Evolutionary conservation across 2,113 vertebrate genomes (phyloP), one percentile per base, ranked within the genome.

Genomic region (Mirza zaza): DNA sequence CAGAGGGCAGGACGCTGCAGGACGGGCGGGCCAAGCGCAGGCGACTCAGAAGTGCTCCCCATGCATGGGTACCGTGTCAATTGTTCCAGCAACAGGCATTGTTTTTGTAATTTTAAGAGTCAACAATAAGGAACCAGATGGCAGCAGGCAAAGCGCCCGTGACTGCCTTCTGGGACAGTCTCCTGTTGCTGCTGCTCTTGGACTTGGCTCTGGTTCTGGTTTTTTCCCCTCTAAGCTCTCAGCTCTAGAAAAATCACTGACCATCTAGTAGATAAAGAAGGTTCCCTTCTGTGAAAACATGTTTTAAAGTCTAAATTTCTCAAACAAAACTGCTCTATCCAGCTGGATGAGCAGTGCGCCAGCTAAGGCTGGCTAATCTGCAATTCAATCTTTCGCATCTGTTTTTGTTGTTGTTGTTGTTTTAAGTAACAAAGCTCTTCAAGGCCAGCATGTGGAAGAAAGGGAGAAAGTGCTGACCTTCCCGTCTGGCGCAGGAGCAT

Each of bases 271-370:
- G 50, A 45, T 12, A 59, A 5, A 32, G 29, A 73, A 32, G 36
- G 0, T 15, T 71, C 42, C 0, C 9, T 48, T 39, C 68, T n/a
- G 20, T 55, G 70, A 65, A 70, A 20, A 50, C 63, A 5, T 57
- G 17, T 42, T 57, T 48, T n/a, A 50, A 23, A 20, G 77, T 73
- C 71, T 79, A 23, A 70, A 14, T n/a, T 45, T 20, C 15, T 45
- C 63, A 1, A 80, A 18, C 50, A n/a, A 59, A 29, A 39, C 0
- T 8, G 0, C 8, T 0, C 7, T 2, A 2, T 8, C 52, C 42
- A 7, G 25, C 11, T 11, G 36, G 29, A 61, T 50, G 50, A 57
- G 8, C 8, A 2, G 0, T 0, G 0, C 27, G n/a, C 27, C 23
- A 17, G 11, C 8, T 5, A 48, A 23, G 27, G 42, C 17, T 84